A percentile compares a stretch with the other conserved stretches of the same genome.
Evolutionary conservation across 1,140 invertebrate species (phyloP).

Genomic region (Cotesia typhae): DNA sequence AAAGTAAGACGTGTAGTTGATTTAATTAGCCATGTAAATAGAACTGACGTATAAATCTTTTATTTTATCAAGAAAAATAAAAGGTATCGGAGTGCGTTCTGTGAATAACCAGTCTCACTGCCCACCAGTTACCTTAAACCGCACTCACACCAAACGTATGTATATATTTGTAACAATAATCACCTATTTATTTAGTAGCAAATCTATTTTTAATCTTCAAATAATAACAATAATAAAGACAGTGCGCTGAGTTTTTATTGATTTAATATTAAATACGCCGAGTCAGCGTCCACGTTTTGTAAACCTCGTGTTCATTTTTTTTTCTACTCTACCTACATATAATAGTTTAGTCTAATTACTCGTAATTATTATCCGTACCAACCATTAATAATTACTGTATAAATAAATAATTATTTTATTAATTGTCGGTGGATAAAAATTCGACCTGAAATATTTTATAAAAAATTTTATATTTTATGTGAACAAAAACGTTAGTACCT

Average conservation of each 20-base stretch:
- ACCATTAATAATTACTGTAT: too few species aligned
- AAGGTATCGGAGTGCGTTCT: constrained; percentile 34
- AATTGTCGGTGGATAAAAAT: too few species aligned
- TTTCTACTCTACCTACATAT: too few species aligned
- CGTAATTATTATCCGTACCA: too few species aligned
- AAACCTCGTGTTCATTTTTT: constrained; percentile 35
- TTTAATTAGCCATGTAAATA: constrained; percentile 22
- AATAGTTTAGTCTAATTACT: too few species aligned
- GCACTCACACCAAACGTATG: background rate
- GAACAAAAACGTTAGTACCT: too few species aligned
- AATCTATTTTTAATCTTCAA: too few species aligned
- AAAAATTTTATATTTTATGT: too few species aligned
- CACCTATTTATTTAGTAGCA: too few species aligned
- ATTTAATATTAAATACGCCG: constrained; percentile 42
- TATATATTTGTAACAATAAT: background rate
- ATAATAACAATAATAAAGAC: too few species aligned
- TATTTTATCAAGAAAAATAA: background rate
- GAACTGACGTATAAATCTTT: constrained; percentile 18
- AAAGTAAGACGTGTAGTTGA: constrained; percentile 27
- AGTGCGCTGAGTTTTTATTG: too few species aligned
- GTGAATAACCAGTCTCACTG: background rate
- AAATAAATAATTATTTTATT: background rate
- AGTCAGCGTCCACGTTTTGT: constrained; percentile 46
- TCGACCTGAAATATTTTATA: too few species aligned
- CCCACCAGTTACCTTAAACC: background rate